Percentiles rank a stretch among this genome's conserved stretches.
Evolutionary conservation across 2,888 invertebrate species (phyloP).

Genomic region (Chymomyza fuscimana): DNA sequence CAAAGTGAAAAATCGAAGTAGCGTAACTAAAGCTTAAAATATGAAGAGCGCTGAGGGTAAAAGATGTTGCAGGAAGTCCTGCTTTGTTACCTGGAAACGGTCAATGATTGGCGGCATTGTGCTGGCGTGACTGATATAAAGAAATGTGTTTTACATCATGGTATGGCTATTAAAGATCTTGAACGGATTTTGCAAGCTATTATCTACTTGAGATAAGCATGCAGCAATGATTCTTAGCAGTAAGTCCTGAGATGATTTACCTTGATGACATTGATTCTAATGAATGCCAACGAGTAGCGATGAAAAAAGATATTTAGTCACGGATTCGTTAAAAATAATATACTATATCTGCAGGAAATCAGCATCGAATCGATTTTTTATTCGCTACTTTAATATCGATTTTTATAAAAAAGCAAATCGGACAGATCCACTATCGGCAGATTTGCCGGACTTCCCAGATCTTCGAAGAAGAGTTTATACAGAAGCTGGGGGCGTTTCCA

Average conservation of each 20-base stretch:
- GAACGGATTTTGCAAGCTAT: background rate
- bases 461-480: too few relatives aligned
- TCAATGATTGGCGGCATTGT: background rate
- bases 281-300: background rate
- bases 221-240: background rate
- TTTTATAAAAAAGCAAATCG: too few relatives aligned
- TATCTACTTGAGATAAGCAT: background rate
- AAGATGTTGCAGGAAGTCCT: background rate
- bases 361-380: too few relatives aligned
- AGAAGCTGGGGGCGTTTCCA: too few relatives aligned
- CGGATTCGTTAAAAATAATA: background rate
- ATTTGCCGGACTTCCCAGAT: too few relatives aligned
- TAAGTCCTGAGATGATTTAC: background rate
- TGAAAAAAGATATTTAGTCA: background rate
- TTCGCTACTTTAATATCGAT: too few relatives aligned
- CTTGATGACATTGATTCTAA: background rate
- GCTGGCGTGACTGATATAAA: background rate
- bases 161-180: background rate
- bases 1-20: constrained; percentile 58
- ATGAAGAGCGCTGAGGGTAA: background rate
- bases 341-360: background rate
- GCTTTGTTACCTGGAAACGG: background rate
- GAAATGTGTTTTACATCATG: background rate
- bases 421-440: too few relatives aligned
- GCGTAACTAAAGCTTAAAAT: constrained; percentile 56